Evolutionary conservation across 2,113 vertebrate species (phyloP).

Genomic region (Ciconia stormi): DNA sequence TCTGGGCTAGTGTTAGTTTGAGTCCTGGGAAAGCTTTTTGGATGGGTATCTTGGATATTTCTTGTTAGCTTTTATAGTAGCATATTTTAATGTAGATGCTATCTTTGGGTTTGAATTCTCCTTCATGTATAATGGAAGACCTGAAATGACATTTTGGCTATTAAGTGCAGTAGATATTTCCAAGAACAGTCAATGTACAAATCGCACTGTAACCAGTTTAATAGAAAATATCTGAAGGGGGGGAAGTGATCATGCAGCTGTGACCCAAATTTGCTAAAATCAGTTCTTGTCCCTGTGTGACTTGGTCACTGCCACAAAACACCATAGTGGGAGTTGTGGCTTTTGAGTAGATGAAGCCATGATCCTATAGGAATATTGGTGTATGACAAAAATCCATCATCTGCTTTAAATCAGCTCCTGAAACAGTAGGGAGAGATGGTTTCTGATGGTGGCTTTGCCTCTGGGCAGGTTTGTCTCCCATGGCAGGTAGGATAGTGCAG

Average conservation of each 20-base stretch:
- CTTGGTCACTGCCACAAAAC: not conserved
- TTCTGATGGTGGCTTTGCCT: not conserved
- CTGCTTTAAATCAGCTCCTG: not conserved
- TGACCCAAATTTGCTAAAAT: not conserved
- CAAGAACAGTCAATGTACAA: not conserved
- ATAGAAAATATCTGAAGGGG: not conserved
- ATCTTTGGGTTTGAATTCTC: constrained; percentile 34
- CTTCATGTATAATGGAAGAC: not conserved
- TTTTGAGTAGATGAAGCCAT: not conserved
- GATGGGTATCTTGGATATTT: not conserved
- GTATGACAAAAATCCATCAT: not conserved
- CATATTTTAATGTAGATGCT: not conserved
- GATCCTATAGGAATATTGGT: not conserved
- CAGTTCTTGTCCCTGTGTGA: not conserved
- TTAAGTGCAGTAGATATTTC: not conserved
- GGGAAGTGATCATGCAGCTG: not conserved
- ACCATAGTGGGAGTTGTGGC: fast-evolving
- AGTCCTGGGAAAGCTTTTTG: constrained; percentile 58
- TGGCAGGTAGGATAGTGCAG: not conserved
- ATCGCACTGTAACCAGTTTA: not conserved
- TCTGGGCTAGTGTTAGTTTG: constrained; percentile 31
- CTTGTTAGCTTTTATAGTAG: constrained; percentile 9
- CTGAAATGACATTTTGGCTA: constrained; percentile 6
- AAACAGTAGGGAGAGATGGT: fast-evolving
- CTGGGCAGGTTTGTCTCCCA: not conserved